A percentile compares a stretch with the other conserved stretches of the same genome.
Conservation (phyloP, 2,888 invertebrate genomes). For the Chrysina gloriosa region DNA sequence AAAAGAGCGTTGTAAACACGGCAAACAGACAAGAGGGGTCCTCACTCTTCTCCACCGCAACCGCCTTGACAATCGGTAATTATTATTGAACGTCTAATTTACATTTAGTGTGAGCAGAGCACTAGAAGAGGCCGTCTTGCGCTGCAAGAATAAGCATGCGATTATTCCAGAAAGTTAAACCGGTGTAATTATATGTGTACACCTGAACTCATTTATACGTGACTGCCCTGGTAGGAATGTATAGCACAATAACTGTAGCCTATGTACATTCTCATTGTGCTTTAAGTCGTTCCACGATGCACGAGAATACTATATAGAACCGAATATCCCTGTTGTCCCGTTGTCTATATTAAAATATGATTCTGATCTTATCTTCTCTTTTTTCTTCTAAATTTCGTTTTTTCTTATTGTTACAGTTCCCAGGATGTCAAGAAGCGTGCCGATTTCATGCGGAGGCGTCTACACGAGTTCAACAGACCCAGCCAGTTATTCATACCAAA, state of each 20-base stretch:
- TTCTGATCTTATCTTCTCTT: not conserved
- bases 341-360: not conserved
- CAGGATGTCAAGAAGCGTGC: constrained; percentile 79
- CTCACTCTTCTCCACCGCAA: constrained; percentile 2
- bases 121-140: constrained; percentile 38
- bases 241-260: constrained; percentile 37
- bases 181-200: constrained; percentile 58
- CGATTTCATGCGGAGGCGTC: constrained; percentile 75
- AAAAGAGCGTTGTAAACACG: constrained; percentile 30
- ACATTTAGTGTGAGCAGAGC: constrained; percentile 48
- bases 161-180: constrained; percentile 56
- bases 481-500: constrained; percentile 77
- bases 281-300: constrained; percentile 10
- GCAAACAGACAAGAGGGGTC: constrained; percentile 6
- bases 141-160: constrained; percentile 53
- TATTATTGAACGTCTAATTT: constrained; percentile 57
- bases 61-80: constrained; percentile 54
- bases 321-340: not conserved
- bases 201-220: constrained; percentile 52
- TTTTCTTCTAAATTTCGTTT: not conserved
- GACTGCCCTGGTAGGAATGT: constrained; percentile 37
- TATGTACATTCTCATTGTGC: constrained; percentile 6
- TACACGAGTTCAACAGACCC: constrained; percentile 71
- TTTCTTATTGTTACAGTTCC: constrained; percentile 69
- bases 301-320: not conserved